Evolutionary conservation across 2,888 invertebrate genomes (phyloP).

Genomic region (Cosmorhoe ocellata): DNA sequence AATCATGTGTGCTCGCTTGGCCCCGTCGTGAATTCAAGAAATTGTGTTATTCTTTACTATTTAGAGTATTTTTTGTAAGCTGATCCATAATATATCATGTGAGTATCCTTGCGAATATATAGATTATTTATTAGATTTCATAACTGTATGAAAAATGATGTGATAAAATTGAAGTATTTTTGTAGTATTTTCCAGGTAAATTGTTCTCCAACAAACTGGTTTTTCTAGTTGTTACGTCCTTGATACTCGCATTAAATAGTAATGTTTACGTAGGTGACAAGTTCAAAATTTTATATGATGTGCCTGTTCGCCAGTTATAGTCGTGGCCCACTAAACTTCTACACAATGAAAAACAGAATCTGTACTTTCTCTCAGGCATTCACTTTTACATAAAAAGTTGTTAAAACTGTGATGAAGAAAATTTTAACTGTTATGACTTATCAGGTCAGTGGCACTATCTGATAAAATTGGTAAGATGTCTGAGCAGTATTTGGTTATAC

Average conservation of each 20-base stretch:
- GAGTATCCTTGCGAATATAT: slow-evolving; percentile 29
- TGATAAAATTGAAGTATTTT: slow-evolving; percentile 33
- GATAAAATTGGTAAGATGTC: too few relatives aligned
- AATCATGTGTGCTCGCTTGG: slow-evolving; percentile 58
- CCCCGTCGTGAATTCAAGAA: slow-evolving; percentile 41
- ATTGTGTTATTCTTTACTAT: slow-evolving; percentile 37
- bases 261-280: slow-evolving; percentile 21
- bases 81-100: slow-evolving; percentile 36
- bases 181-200: slow-evolving; percentile 31
- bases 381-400: slow-evolving; percentile 28
- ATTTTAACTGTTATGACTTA: too few relatives aligned
- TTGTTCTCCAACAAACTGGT: slow-evolving; percentile 56
- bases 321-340: slow-evolving; percentile 50
- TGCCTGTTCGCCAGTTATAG: slow-evolving; percentile 10
- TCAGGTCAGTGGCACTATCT: too few relatives aligned
- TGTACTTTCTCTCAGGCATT: slow-evolving; percentile 44
- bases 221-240: slow-evolving; percentile 58
- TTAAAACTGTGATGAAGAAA: neutral
- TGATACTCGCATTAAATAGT: slow-evolving; percentile 50
- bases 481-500: too few relatives aligned
- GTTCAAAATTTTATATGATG: slow-evolving; percentile 12
- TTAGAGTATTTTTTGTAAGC: slow-evolving; percentile 36
- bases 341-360: slow-evolving; percentile 34
- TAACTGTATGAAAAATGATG: neutral
- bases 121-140: too few relatives aligned